Evolutionary conservation across 92 coral and sea anemone species (phyloP), one percentile per base, ranked within the genome.

Genomic region (Galaxea fascicularis): DNA sequence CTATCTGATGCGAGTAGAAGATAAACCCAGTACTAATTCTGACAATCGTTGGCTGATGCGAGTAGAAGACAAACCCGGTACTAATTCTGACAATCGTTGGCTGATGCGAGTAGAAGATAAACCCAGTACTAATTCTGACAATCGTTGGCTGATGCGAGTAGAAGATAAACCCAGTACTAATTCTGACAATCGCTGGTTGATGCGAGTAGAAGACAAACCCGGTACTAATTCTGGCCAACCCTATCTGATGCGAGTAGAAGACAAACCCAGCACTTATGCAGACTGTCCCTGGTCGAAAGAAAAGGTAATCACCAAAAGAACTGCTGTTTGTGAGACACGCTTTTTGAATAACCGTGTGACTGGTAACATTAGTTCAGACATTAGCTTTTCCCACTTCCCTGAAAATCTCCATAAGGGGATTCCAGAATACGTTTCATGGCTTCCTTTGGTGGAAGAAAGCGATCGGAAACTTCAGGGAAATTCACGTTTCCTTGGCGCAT

Each of bases 121-220:
- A 10, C 59, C 59, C 18, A 53, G 59, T 53, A 4, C 59, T 53
- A 16, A 53, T 53, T 5, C 18, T 4, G 59, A 53, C n/a, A 53
- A 53, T 53, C 4, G 18, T 16, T 53, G 10, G 59, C 59, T 53
- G 59, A 53, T 53, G 59, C 13, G 59, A 53, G 59, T 53, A n/a
- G 59, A 53, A 53, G 59, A 53, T n/a, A 53, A 53, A 53, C 59
- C 59, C 18, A 53, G 21, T 9, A 1, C 59, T 53, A n/a, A 53
- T 53, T 5, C 18, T 11, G n/a, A 53, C 59, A 53, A 53, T 53
- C 18, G 18, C 0, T 53, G 59, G 59, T n/a, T 53, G 59, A 53
- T 53, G 59, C 13, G 59, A 53, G 59, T 53, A n/a, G 59, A 53
- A 53, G 59, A 53, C 59, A 53, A 53, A 53, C 59, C 59, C 59